Percentiles rank a stretch among this genome's conserved stretches.
phyloP scores from a whole-genome alignment of 2,797 vertebrate species.

The Xenentodon cancila region DNA sequence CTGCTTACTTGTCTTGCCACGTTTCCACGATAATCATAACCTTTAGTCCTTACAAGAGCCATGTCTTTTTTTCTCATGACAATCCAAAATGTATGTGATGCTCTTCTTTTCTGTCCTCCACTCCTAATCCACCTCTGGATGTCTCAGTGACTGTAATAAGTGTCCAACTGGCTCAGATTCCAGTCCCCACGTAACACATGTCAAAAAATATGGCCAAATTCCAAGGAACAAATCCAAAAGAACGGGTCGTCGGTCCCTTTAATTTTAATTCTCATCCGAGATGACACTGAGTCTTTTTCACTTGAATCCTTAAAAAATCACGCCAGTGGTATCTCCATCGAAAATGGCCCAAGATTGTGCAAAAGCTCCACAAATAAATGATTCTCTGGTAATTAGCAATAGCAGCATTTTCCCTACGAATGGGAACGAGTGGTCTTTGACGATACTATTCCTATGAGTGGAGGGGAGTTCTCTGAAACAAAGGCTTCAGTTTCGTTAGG shows the following conservation, averaged over 20 bases:
- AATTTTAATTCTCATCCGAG: slow-evolving; percentile 38
- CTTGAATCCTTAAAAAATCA: slow-evolving; percentile 53
- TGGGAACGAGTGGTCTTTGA: slow-evolving; percentile 79
- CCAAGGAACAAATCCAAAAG: slow-evolving; percentile 73
- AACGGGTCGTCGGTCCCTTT: slow-evolving; percentile 38
- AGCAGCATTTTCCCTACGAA: slow-evolving; percentile 71
- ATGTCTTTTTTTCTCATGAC: slow-evolving; percentile 18
- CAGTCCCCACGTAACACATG: slow-evolving; percentile 36
- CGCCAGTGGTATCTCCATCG: slow-evolving; percentile 38
- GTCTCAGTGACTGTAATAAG: slow-evolving; percentile 44
- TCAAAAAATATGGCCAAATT: slow-evolving; percentile 67
- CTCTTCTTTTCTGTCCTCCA: slow-evolving; percentile 18
- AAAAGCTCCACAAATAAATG: slow-evolving; percentile 50
- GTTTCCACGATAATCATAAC: slow-evolving; percentile 25
- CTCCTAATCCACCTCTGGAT: slow-evolving; percentile 29
- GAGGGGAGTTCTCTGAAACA: slow-evolving; percentile 86
- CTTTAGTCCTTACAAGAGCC: slow-evolving; percentile 27
- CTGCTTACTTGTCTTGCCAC: slow-evolving; percentile 43
- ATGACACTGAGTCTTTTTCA: slow-evolving; percentile 45
- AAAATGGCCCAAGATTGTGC: slow-evolving; percentile 47
- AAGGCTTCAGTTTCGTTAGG: slow-evolving; percentile 83
- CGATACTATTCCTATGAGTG: slow-evolving; percentile 86
- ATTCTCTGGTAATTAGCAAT: slow-evolving; percentile 61
- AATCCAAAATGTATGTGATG: slow-evolving; percentile 25
- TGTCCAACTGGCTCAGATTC: slow-evolving; percentile 55